Evolutionary conservation across 2,797 vertebrate species (phyloP).

Genomic region (Rallus crepitans): DNA sequence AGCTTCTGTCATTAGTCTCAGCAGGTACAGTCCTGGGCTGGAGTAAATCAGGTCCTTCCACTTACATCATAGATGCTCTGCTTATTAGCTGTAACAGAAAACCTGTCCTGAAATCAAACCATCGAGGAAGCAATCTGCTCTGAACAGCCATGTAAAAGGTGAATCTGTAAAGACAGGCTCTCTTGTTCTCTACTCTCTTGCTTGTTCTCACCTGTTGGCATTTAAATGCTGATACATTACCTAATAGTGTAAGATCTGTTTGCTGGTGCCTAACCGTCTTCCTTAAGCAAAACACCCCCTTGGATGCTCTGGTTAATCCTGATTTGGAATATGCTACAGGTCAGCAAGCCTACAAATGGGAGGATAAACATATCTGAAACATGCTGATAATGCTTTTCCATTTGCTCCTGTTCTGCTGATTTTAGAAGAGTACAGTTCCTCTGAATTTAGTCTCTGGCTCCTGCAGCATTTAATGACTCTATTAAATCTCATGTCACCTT

Average conservation of each 20-base stretch:
- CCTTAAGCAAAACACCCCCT: not conserved
- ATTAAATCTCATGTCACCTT: not conserved
- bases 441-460: not conserved
- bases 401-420: not conserved
- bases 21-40: not conserved
- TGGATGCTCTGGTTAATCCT: not conserved
- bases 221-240: not conserved
- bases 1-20: not conserved
- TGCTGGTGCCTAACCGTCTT: not conserved
- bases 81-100: not conserved
- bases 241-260: not conserved
- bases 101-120: not conserved
- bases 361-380: not conserved
- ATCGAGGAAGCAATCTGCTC: not conserved
- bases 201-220: not conserved
- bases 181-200: not conserved
- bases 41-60: not conserved
- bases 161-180: not conserved
- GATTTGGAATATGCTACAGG: not conserved
- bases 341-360: not conserved
- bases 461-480: not conserved
- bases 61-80: fast-evolving
- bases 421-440: not conserved
- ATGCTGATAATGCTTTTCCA: not conserved
- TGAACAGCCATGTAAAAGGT: not conserved